Conservation (phyloP, 2,113 vertebrate genomes). For the Danio rerio region DNA sequence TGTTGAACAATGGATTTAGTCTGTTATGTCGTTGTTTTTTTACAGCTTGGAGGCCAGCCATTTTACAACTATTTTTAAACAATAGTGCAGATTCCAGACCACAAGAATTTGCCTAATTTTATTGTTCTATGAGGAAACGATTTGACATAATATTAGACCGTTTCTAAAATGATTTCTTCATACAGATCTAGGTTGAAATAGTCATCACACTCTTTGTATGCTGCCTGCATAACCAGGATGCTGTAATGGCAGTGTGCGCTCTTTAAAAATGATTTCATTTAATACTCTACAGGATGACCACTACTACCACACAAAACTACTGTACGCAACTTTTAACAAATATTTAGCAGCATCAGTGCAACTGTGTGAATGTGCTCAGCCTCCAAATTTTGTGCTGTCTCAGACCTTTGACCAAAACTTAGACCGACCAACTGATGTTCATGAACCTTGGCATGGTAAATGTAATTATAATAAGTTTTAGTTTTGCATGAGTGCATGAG, state of each 20-base stretch:
- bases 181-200: conserved; percentile 56
- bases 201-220: not conserved
- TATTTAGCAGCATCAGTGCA: too few species aligned
- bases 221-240: conserved; percentile 56
- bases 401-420: too few species aligned
- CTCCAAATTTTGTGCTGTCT: too few species aligned
- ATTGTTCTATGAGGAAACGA: conserved; percentile 63
- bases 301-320: too few species aligned
- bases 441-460: too few species aligned
- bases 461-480: too few species aligned
- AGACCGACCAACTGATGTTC: too few species aligned
- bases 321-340: too few species aligned
- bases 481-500: too few species aligned
- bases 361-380: too few species aligned
- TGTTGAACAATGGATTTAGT: conserved; percentile 66
- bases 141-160: conserved; percentile 65
- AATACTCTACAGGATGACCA: too few species aligned
- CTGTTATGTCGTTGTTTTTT: conserved; percentile 67
- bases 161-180: conserved; percentile 58
- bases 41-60: conserved; percentile 69
- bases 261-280: not conserved
- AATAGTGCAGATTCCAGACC: conserved; percentile 66
- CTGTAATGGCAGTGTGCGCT: conserved; percentile 50
- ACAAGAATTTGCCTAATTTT: conserved; percentile 58
- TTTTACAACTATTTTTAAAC: conserved; percentile 68